phyloP scores from a whole-genome alignment of 2,113 vertebrate species.

The Cisticola juncidis region DNA sequence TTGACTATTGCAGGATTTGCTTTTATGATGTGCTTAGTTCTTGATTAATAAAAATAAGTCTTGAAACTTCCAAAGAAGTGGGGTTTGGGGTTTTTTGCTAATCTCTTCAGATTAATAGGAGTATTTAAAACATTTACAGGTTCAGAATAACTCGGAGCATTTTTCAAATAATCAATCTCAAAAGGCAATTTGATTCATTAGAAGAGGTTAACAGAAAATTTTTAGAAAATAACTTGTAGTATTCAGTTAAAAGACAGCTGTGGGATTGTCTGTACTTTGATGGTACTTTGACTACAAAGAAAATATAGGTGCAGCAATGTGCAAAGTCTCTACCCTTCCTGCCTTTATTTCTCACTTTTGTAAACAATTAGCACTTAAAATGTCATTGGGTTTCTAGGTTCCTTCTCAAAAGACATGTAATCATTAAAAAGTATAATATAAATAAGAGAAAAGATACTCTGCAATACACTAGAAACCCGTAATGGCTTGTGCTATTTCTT shows the following conservation, averaged over 20 bases:
- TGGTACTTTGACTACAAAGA: not conserved
- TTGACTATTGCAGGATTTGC: not conserved
- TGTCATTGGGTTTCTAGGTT: not conserved
- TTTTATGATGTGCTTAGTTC: not conserved
- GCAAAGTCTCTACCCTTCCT: not conserved
- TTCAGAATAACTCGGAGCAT: not conserved
- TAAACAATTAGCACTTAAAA: not conserved
- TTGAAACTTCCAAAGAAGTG: not conserved
- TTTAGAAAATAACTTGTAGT: not conserved
- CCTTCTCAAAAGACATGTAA: not conserved
- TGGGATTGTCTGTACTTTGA: not conserved
- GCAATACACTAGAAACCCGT: not conserved
- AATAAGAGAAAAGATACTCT: not conserved
- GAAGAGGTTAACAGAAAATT: not conserved
- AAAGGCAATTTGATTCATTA: not conserved
- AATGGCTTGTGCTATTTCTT: not conserved
- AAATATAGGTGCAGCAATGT: not conserved
- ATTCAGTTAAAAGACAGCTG: not conserved
- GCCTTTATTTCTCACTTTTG: not conserved
- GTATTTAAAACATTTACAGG: not conserved
- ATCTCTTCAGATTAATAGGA: not conserved
- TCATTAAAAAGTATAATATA: not conserved
- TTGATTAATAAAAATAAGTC: not conserved
- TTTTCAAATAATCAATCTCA: not conserved
- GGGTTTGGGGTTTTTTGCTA: not conserved